Evolutionary conservation across 2,888 invertebrate species (phyloP).

Genomic region (Epinotia nisella): DNA sequence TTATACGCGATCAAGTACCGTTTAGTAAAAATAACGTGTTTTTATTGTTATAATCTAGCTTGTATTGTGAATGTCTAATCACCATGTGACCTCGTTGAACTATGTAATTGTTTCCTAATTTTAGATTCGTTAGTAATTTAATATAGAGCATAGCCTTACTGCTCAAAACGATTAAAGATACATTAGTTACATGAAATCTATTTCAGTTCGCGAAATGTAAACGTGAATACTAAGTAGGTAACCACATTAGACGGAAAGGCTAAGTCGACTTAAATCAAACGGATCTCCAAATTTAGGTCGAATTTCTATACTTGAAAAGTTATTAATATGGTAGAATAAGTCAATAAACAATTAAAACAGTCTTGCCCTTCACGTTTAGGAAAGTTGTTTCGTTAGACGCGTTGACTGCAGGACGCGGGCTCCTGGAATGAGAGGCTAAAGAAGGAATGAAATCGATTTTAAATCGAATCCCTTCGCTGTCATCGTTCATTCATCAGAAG

Average conservation of each 20-base stretch:
- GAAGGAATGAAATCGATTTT: slow-evolving; percentile 54
- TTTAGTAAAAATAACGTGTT: too few relatives aligned
- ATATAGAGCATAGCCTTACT: neutral
- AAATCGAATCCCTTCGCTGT: slow-evolving; percentile 49
- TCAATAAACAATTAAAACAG: neutral
- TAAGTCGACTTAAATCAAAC: slow-evolving; percentile 8
- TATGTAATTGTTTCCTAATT: neutral
- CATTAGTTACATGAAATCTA: slow-evolving; percentile 25
- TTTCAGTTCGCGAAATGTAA: slow-evolving; percentile 18
- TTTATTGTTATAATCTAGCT: neutral
- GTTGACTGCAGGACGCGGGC: neutral
- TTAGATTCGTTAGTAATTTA: slow-evolving; percentile 3
- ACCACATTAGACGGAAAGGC: slow-evolving; percentile 2
- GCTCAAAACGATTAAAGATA: slow-evolving; percentile 27
- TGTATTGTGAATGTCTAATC: slow-evolving; percentile 16
- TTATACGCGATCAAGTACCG: too few relatives aligned
- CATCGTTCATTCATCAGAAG: slow-evolving; percentile 50
- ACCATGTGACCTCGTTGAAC: neutral
- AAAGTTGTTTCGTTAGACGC: neutral
- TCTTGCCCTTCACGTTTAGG: slow-evolving; percentile 12
- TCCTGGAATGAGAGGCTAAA: slow-evolving; percentile 47
- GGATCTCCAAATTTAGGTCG: neutral
- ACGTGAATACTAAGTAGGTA: slow-evolving; percentile 19
- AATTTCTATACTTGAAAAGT: neutral
- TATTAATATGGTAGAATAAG: neutral